Evolutionary conservation across 2,113 vertebrate genomes (phyloP), one percentile per base, ranked within the genome.

Genomic region (Esox niger): DNA sequence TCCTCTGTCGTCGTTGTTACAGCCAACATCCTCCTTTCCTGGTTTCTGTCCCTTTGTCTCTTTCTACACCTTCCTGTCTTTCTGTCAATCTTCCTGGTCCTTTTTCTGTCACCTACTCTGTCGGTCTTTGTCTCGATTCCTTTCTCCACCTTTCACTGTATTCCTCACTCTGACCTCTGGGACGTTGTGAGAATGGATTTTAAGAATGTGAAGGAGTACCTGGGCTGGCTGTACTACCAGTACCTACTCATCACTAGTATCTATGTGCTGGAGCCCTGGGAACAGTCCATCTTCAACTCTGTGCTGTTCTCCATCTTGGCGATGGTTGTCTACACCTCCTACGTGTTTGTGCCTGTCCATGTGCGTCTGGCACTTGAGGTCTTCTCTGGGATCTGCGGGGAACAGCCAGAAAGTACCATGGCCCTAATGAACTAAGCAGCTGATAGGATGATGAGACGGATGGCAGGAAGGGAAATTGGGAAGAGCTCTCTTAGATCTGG

Each of bases 241-340:
- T 99, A 99, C 88, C 93, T 94, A n/a, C 94, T 99, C 75, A 90
- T 98, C 77, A 98, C 95, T 0, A 95, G 96, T 84, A 95, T 96
- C 86, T 95, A 96, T 0, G 96, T 98, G 73, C 82, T 99, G 84
- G 97, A 99, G 82, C 96, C 96, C 2, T 99, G 97, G 97, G 96
- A 99, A 75, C 90, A 87, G 77, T 96, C 95, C 65, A 92, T 99
- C 88, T 96, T 98, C 86, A 95, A 97, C 81, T 95, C 93, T 10
- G 79, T 98, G 71, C 84, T 94, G 0, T 86, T 98, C 60, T 96
- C 93, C 20, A 91, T 93, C 64, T 69, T 98, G 2, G 94, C 92
- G 27, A 98, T 99, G 97, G 93, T 96, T 73, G 80, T 94, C 6
- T 99, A 99, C 80, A 98, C 97, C 0, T 94, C 96, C 10, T 99